Base-by-base conservation (phyloP, 2,113 vertebrate genomes). In the Electrona antarctica region DNA sequence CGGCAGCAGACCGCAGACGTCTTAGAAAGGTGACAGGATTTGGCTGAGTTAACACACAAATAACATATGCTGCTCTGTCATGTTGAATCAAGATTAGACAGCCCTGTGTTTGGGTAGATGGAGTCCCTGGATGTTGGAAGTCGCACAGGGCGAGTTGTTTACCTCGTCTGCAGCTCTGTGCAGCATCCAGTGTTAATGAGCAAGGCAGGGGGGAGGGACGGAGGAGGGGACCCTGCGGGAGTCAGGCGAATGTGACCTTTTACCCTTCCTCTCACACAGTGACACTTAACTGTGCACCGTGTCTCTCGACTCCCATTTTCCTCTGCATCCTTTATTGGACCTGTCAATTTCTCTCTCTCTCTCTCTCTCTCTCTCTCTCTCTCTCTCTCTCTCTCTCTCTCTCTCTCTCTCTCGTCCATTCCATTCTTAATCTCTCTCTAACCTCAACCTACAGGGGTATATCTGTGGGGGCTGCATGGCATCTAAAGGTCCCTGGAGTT, bases 141-240 rank as follows among this genome's bases (percentile, higher is more conserved):
- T 29, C 51, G 59, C 15, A 8, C 63, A 69, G 75, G 69, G 61
- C 59, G 13, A 69, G 58, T 65, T 76, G 70, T 86, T 82, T 83
- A 61, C 71, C 56, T 49, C 56, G 63, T 59, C 60, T 74, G 68
- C 60, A 47, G 64, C 62, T 74, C 60, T 7, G 11, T 61, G 71
- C 15, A 2, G 66, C 14, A 1, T 63, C 64, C 71, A 7, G 51
- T 21, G 14, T 81, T 90, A 89, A 89, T 89, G 85, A 88, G 80
- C 61, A 60, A 71, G 15, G 58, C 15, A 8, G 45, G 9, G 12
- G 4, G 10, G 21, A 21, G 21, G 21, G 21, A 21, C 21, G 67
- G 68, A 33, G 55, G 61, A 10, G 63, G 58, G 57, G 59, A 64
- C 57, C 4, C 67, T 61, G 76, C 15, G 1, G 74, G 63, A 51